Percentiles rank a stretch among this genome's conserved stretches.
Evolutionary conservation across 2,797 vertebrate genomes (phyloP).

Genomic region (Cirrhinus molitorella): DNA sequence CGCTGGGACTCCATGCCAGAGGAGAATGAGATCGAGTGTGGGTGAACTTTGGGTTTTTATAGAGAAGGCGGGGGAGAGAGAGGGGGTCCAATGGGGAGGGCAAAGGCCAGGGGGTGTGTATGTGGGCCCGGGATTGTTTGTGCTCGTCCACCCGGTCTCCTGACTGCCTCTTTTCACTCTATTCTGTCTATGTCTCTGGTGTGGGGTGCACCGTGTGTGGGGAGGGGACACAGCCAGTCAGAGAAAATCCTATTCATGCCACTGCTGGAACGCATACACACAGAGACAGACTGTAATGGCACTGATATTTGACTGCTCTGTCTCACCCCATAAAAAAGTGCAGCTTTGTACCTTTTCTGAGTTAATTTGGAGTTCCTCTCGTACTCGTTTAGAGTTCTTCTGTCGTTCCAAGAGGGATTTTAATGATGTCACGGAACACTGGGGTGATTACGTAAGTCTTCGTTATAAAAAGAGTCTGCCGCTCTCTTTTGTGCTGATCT

Average conservation of each 20-base stretch:
- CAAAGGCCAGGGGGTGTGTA: constrained; percentile 64
- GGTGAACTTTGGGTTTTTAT: constrained; percentile 74
- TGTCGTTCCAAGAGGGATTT: constrained; percentile 32
- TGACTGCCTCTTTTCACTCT: constrained; percentile 57
- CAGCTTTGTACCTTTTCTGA: constrained; percentile 15
- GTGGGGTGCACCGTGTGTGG: constrained; percentile 26
- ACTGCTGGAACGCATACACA: constrained; percentile 39
- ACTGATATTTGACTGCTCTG: constrained; percentile 27
- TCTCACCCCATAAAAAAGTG: constrained; percentile 9
- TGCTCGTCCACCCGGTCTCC: constrained; percentile 73
- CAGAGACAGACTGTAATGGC: constrained; percentile 10
- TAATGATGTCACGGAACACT: constrained; percentile 53
- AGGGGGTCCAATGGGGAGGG: constrained; percentile 39
- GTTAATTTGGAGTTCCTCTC: constrained; percentile 17
- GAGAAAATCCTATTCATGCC: constrained; percentile 57
- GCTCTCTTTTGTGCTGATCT: constrained; percentile 45
- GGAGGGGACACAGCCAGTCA: constrained; percentile 40
- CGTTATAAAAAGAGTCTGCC: constrained; percentile 36
- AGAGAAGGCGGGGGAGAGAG: constrained; percentile 57
- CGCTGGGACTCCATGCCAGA: constrained; percentile 81
- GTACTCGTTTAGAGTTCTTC: background rate
- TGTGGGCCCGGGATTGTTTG: constrained; percentile 75
- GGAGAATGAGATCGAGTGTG: constrained; percentile 64
- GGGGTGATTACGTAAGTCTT: constrained; percentile 56
- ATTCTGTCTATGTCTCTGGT: constrained; percentile 48